These are phyloP conservation scores for Cryptoprocta ferox DNA, from an alignment of 2,797 vertebrate genomes.

Conservation along the genomic window DNA sequence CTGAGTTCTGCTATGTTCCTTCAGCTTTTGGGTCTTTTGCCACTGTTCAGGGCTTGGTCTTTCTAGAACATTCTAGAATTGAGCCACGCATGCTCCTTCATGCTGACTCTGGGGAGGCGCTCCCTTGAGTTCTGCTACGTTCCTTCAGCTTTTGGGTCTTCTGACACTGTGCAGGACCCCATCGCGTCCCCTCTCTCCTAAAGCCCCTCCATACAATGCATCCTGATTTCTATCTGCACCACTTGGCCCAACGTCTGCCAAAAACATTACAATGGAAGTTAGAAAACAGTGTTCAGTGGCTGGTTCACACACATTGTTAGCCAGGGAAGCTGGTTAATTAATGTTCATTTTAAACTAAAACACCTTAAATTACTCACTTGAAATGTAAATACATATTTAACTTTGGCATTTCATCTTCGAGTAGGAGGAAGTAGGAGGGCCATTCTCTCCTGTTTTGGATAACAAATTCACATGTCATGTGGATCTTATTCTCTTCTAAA, in stretches of 20 bases:
- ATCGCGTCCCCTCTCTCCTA: background rate
- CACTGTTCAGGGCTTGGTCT: background rate
- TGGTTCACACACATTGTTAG: constrained; percentile 42
- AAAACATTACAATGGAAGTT: background rate
- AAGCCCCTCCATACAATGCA: background rate
- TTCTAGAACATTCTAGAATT: background rate
- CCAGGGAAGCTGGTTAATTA: constrained; percentile 41
- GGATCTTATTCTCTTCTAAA: constrained; percentile 20
- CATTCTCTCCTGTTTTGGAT: constrained; percentile 55
- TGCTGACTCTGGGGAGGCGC: background rate
- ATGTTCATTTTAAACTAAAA: constrained; percentile 47
- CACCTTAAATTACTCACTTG: constrained; percentile 56
- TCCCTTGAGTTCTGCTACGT: background rate
- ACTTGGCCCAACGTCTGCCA: background rate
- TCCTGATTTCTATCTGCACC: background rate
- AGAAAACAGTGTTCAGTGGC: background rate
- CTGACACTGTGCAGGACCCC: background rate
- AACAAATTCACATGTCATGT: background rate
- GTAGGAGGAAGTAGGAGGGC: background rate
- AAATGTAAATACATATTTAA: constrained; percentile 66
- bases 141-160: background rate
- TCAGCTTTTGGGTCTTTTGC: background rate
- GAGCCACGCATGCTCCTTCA: background rate
- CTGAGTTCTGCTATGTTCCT: background rate
- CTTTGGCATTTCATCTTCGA: constrained; percentile 23